These are phyloP conservation scores for Orientallactaga bullata DNA, from an alignment of 2,113 vertebrate species.

Conservation along the genomic window DNA sequence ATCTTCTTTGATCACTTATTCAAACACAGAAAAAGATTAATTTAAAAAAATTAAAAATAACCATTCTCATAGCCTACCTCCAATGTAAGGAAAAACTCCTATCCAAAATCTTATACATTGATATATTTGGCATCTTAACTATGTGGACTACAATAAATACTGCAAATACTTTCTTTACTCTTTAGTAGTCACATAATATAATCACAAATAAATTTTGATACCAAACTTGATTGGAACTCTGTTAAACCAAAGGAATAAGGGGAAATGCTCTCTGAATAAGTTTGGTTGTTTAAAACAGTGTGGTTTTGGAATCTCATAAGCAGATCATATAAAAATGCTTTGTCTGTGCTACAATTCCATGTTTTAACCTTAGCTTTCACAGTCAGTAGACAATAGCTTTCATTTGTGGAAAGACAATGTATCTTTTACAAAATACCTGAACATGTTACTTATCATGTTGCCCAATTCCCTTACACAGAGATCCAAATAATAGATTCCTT, in stretches of 20 bases:
- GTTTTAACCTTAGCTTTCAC: neutral
- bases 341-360: neutral
- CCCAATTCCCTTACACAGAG: slow-evolving; percentile 45
- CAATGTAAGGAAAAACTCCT: neutral
- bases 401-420: slow-evolving; percentile 24
- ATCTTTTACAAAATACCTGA: slow-evolving; percentile 58
- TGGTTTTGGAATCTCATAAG: neutral
- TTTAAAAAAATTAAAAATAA: neutral
- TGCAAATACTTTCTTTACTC: neutral
- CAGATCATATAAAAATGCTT: neutral
- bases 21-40: neutral
- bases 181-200: neutral
- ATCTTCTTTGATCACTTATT: slow-evolving; percentile 13
- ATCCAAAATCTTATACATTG: neutral
- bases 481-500: slow-evolving; percentile 67
- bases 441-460: slow-evolving; percentile 59
- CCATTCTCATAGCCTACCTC: neutral
- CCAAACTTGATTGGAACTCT: slow-evolving; percentile 3
- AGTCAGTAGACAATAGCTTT: neutral
- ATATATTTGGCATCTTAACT: neutral
- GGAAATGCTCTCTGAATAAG: neutral
- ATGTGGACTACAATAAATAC: neutral
- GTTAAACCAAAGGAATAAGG: neutral
- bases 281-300: neutral
- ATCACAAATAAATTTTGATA: neutral